Evolutionary conservation across 2,888 invertebrate genomes (phyloP).

Genomic region (Abscondita cerata): DNA sequence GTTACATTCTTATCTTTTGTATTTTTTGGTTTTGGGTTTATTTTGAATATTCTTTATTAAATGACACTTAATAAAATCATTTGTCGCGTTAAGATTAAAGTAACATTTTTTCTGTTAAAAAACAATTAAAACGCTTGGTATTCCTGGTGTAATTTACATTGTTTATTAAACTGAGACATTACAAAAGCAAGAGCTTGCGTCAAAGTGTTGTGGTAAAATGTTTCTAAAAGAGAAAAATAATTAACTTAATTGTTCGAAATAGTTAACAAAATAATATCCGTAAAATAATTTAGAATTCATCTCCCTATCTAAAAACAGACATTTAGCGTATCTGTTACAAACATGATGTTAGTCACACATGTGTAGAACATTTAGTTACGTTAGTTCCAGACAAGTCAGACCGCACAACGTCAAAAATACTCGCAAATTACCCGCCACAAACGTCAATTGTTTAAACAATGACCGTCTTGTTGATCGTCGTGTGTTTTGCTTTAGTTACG

Average conservation of each 20-base stretch:
- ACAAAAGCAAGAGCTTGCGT: too few relatives aligned
- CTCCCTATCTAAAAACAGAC: slow-evolving; percentile 35
- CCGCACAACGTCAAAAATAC: slow-evolving; percentile 50
- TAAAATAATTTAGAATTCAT: slow-evolving; percentile 17
- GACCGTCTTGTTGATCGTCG: slow-evolving; percentile 51
- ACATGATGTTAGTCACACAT: slow-evolving; percentile 43
- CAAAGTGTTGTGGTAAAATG: too few relatives aligned
- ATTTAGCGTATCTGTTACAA: slow-evolving; percentile 44
- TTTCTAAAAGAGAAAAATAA: neutral
- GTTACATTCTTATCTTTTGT: too few relatives aligned
- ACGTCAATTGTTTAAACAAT: slow-evolving; percentile 55
- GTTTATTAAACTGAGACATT: too few relatives aligned
- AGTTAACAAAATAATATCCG: slow-evolving; percentile 15
- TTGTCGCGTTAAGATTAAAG: too few relatives aligned
- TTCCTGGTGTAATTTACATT: too few relatives aligned
- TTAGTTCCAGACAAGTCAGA: slow-evolving; percentile 46
- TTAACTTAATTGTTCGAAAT: slow-evolving; percentile 11
- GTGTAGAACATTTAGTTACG: slow-evolving; percentile 46
- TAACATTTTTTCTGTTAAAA: too few relatives aligned
- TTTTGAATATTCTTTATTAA: too few relatives aligned
- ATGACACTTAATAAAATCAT: too few relatives aligned
- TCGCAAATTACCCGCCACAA: slow-evolving; percentile 51
- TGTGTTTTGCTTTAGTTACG: slow-evolving; percentile 57
- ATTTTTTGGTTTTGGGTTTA: too few relatives aligned
- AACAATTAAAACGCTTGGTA: too few relatives aligned